These are phyloP conservation scores for Rallus limicola DNA, from an alignment of 2,113 vertebrate genomes.

Conservation along the genomic window DNA sequence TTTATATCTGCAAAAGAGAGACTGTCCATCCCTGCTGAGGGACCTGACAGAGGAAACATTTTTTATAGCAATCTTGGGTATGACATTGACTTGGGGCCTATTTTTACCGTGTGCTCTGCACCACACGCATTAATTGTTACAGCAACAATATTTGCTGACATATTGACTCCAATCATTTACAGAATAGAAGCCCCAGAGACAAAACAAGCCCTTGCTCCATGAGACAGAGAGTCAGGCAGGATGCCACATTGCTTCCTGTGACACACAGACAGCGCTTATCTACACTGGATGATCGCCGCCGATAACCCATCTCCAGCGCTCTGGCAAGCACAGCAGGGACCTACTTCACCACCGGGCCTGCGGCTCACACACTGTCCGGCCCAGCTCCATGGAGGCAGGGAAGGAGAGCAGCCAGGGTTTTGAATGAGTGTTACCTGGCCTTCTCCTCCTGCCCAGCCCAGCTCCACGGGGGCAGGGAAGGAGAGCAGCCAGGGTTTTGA, in stretches of 20 bases:
- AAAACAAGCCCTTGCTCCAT: not conserved
- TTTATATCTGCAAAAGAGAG: not conserved
- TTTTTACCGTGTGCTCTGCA: not conserved
- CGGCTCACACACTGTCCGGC: accelerated
- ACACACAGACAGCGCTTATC: not conserved
- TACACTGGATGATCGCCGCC: not conserved
- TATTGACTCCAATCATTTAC: not conserved
- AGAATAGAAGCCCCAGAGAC: not conserved
- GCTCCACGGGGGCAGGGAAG: not conserved
- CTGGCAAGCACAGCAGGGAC: not conserved
- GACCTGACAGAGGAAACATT: conserved; percentile 3
- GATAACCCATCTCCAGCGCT: not conserved
- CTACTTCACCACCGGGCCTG: accelerated
- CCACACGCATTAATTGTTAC: not conserved
- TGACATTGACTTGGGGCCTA: not conserved
- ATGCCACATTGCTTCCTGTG: conserved; percentile 17
- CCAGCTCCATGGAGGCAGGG: accelerated
- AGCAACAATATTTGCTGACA: conserved; percentile 6
- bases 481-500: not conserved
- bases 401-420: not conserved
- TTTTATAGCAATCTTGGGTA: not conserved
- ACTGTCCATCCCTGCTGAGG: not conserved
- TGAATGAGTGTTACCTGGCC: not conserved
- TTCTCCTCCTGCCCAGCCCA: not conserved
- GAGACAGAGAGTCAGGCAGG: conserved; percentile 30